phyloP scores from a whole-genome alignment of 2,797 vertebrate species.

The Hypotaenidia okinawae region DNA sequence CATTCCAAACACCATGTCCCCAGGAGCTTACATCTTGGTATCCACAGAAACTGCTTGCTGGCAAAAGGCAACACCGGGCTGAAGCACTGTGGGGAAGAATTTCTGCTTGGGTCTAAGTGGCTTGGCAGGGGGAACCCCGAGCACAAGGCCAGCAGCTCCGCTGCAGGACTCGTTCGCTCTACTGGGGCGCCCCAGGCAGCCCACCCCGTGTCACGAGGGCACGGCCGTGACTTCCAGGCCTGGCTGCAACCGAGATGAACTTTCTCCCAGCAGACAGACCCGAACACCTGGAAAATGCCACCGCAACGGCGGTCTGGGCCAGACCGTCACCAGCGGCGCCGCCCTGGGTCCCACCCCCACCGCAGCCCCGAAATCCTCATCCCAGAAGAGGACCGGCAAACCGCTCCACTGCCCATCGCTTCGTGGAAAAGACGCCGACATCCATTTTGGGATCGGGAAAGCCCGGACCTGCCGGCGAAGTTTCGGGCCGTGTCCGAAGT shows the following conservation, averaged over 20 bases:
- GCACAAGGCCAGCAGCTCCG: neutral
- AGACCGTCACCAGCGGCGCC: accelerated
- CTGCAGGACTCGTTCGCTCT: neutral
- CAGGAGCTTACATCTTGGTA: neutral
- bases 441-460: slow-evolving; percentile 37
- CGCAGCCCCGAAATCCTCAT: neutral
- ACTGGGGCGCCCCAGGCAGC: neutral
- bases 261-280: neutral
- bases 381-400: neutral
- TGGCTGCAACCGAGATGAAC: neutral
- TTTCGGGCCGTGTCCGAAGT: slow-evolving; percentile 1
- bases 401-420: neutral
- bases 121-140: neutral
- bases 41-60: neutral
- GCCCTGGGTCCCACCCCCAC: neutral
- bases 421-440: neutral
- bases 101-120: neutral
- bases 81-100: neutral
- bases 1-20: neutral
- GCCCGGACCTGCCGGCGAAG: neutral
- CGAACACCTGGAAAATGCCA: neutral
- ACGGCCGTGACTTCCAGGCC: neutral
- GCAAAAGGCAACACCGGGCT: neutral
- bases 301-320: neutral
- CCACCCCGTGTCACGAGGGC: neutral